Evolutionary conservation across 1,140 invertebrate species (phyloP).

Genomic region (Pararge aegeria): DNA sequence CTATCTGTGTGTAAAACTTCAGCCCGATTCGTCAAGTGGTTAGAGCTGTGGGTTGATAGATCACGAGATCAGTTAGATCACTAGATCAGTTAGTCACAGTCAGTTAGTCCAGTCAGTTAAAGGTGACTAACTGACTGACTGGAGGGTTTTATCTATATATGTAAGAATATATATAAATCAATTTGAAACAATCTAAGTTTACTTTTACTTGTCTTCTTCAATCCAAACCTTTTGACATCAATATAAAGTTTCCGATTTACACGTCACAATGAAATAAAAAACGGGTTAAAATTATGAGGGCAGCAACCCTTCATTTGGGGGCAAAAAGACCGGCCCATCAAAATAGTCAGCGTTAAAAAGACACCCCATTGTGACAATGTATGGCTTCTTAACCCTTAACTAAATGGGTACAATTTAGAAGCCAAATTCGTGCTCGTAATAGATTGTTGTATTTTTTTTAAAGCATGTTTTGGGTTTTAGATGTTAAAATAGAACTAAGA

Average conservation of each 20-base stretch:
- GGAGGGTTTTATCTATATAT: too few species aligned
- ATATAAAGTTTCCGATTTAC: conserved; percentile 28
- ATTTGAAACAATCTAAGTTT: too few species aligned
- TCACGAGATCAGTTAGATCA: too few species aligned
- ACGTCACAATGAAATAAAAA: conserved; percentile 35
- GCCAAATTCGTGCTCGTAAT: conserved; percentile 62
- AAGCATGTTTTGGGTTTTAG: neutral
- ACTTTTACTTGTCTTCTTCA: conserved; percentile 6
- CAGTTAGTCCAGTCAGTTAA: too few species aligned
- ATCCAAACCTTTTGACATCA: conserved; percentile 23
- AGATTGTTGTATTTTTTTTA: conserved; percentile 35
- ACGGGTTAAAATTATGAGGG: conserved; percentile 35
- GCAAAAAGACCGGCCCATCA: conserved; percentile 53
- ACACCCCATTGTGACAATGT: conserved; percentile 64
- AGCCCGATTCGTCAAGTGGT: too few species aligned
- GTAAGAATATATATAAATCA: too few species aligned
- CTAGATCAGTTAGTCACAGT: too few species aligned
- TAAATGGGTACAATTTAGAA: conserved; percentile 62
- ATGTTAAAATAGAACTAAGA: too few species aligned
- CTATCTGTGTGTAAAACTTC: too few species aligned
- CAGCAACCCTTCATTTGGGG: conserved; percentile 54
- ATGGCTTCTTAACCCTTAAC: conserved; percentile 70
- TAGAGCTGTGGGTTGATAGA: too few species aligned
- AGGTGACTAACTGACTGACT: too few species aligned
- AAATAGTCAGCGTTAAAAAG: conserved; percentile 69